A percentile compares a stretch with the other conserved stretches of the same genome.
Evolutionary conservation across 2,888 invertebrate genomes (phyloP).

Genomic region (Anorthoa munda): DNA sequence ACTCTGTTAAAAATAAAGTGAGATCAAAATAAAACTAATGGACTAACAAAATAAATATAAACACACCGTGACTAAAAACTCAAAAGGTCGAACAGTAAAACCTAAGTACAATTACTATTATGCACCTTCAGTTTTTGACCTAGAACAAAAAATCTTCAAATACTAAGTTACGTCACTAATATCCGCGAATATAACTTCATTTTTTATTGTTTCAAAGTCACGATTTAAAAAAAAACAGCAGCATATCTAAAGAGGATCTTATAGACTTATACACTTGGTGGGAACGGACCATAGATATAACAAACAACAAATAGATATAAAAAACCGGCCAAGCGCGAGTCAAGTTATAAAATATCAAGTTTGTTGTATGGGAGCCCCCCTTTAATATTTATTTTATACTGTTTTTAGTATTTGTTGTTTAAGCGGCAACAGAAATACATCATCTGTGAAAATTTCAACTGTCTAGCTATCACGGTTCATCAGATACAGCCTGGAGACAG

Average conservation of each 20-base stretch:
- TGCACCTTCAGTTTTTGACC: slow-evolving; percentile 34
- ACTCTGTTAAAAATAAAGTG: slow-evolving; percentile 9
- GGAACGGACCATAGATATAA: too few relatives aligned
- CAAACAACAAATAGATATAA: too few relatives aligned
- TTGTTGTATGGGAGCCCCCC: too few relatives aligned
- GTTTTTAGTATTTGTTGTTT: too few relatives aligned
- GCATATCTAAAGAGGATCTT: slow-evolving; percentile 7
- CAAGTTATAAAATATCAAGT: too few relatives aligned
- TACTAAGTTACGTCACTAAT: slow-evolving; percentile 37
- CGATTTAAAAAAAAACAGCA: slow-evolving; percentile 15
- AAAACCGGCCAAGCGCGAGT: too few relatives aligned
- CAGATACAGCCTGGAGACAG: too few relatives aligned
- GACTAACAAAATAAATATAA: slow-evolving; percentile 14
- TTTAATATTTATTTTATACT: too few relatives aligned
- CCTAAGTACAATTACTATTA: slow-evolving; percentile 4
- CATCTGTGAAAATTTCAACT: too few relatives aligned
- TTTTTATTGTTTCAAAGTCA: slow-evolving; percentile 15
- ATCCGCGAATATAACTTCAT: slow-evolving; percentile 26
- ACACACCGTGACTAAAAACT: slow-evolving; percentile 12
- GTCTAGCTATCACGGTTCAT: too few relatives aligned
- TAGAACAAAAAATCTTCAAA: slow-evolving; percentile 46
- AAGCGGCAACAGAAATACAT: too few relatives aligned
- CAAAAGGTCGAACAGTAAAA: slow-evolving; percentile 38
- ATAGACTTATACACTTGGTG: background rate
- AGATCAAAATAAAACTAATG: slow-evolving; percentile 28